Evolutionary conservation across 2,113 vertebrate genomes (phyloP).

Genomic region (Pelmatolapia mariae): DNA sequence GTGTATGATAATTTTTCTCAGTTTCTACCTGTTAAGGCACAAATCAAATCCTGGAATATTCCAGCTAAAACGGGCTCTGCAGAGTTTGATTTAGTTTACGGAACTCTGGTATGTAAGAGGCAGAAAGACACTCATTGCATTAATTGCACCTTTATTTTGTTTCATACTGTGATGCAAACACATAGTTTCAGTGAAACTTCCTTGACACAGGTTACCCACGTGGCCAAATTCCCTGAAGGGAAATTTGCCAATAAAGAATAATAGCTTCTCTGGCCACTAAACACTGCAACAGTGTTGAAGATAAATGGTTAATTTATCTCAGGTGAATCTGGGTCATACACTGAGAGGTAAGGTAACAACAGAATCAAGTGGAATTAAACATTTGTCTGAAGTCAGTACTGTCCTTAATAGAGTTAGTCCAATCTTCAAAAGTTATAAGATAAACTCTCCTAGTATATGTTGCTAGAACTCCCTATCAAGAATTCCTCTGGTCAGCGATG

Average conservation of each 20-base stretch:
- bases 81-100: neutral
- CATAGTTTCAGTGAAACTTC: neutral
- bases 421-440: neutral
- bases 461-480: neutral
- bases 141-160: neutral
- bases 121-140: neutral
- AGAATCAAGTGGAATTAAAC: neutral
- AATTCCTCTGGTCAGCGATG: neutral
- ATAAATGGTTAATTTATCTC: neutral
- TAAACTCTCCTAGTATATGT: neutral
- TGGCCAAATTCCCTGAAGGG: neutral
- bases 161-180: neutral
- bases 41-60: neutral
- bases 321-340: neutral
- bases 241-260: neutral
- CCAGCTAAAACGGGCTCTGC: neutral
- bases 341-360: neutral
- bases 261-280: neutral
- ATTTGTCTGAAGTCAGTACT: neutral
- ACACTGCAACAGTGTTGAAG: neutral
- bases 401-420: neutral
- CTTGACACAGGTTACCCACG: neutral
- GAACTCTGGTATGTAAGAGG: neutral
- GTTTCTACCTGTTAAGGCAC: neutral
- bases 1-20: neutral